Base-by-base conservation (phyloP, 2,113 vertebrate species). In the Capreolus pygargus region DNA sequence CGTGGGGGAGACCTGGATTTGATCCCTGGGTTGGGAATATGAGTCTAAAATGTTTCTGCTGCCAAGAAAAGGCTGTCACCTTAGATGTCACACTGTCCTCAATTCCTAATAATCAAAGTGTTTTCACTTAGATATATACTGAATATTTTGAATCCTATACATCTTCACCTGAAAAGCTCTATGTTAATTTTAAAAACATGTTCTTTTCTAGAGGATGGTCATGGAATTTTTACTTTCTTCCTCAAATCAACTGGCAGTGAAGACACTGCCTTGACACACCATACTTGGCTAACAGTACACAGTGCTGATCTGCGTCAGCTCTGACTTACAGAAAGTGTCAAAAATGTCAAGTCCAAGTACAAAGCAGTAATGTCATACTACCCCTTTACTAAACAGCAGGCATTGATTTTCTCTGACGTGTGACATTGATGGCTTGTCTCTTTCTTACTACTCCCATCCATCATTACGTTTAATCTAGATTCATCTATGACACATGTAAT, bases 111-210 rank as follows among this genome's bases (percentile, higher is more conserved):
- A 92, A 98, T 88, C 97, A 98, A 98, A 98, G 91, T 98, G 97
- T 96, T 98, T 98, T 98, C 97, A 98, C 97, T 98, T 98, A 98
- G 92, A 94, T 96, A 97, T 96, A 97, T 86, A 91, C 98, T 98
- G 96, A 97, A 97, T 98, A 98, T 98, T 98, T 97, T 98, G 25
- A 25, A 96, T 98, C 98, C 79, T 96, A 94, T 4, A 57, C 30
- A 28, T 85, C 52, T 97, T 98, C 95, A 95, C 93, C 92, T 98
- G 98, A 90, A 98, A 98, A 98, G 96, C 94, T 96, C 88, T 96
- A 86, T 97, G 99, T 98, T 98, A 98, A 98, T 98, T 89, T 91
- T 97, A 98, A 98, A 96, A 94, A 57, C 39, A 91, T 98, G 98
- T 97, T 98, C 97, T 89, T 84, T 97, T 98, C 97, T 98, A 55